These are phyloP conservation scores for Cyprinodon diabolis DNA, from an alignment of 2,797 vertebrate species.

Conservation along the genomic window DNA sequence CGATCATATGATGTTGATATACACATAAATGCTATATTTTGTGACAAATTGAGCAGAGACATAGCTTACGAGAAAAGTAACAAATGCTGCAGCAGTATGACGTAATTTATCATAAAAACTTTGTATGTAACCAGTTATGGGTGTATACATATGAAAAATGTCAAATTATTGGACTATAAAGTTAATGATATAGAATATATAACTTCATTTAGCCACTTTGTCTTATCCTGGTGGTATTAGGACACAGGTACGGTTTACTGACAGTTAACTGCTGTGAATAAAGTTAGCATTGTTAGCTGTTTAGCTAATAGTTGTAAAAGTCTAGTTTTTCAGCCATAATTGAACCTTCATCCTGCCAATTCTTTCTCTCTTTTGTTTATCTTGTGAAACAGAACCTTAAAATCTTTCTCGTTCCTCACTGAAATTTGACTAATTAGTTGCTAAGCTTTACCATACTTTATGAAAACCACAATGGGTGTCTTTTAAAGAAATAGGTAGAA, in stretches of 20 bases:
- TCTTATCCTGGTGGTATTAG: not conserved
- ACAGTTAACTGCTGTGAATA: not conserved
- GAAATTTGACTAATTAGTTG: conserved; percentile 7
- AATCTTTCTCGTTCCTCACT: not conserved
- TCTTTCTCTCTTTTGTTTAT: conserved; percentile 2
- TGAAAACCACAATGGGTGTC: conserved; percentile 15
- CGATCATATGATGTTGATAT: too few relatives aligned
- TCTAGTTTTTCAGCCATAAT: not conserved
- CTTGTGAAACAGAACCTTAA: not conserved
- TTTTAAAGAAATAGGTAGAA: conserved; percentile 7
- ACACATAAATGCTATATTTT: too few relatives aligned
- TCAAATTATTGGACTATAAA: too few relatives aligned
- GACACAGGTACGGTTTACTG: not conserved
- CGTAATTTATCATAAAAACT: too few relatives aligned
- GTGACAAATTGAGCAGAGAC: too few relatives aligned
- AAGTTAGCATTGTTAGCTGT: not conserved
- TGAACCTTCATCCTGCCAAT: not conserved
- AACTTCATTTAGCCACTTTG: too few relatives aligned
- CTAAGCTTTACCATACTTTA: conserved; percentile 15
- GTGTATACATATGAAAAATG: too few relatives aligned
- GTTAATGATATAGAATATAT: too few relatives aligned
- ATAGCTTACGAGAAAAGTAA: too few relatives aligned
- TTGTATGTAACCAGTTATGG: too few relatives aligned
- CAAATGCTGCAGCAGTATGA: too few relatives aligned
- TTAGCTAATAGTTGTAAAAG: not conserved